Evolutionary conservation across 2,888 invertebrate genomes (phyloP).

Genomic region (Synanthedon andrenaeformis): DNA sequence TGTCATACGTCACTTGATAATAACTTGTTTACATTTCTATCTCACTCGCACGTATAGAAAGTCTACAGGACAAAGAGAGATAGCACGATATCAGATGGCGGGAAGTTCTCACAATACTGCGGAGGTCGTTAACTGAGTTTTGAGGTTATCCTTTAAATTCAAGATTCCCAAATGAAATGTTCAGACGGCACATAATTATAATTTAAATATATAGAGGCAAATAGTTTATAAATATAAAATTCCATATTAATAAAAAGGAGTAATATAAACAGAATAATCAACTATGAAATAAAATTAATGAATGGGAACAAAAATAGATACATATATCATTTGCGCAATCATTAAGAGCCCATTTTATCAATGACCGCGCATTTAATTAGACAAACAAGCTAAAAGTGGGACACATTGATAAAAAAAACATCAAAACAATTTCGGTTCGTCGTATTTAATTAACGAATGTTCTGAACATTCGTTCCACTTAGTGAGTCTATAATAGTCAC

Average conservation of each 20-base stretch:
- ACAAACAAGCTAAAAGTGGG: not conserved
- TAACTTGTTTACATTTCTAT: conserved; percentile 5
- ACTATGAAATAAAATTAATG: not conserved
- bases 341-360: not conserved
- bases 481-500: no score
- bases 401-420: conserved; percentile 1
- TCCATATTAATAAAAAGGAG: no score
- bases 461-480: not conserved
- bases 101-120: conserved; percentile 1
- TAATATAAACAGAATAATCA: no score
- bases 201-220: no score
- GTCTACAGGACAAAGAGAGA: not conserved
- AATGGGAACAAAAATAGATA: not conserved
- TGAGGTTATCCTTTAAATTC: not conserved
- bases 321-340: not conserved
- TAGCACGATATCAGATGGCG: conserved; percentile 4
- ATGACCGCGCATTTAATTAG: not conserved
- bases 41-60: conserved; percentile 1
- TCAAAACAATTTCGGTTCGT: not conserved
- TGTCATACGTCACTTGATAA: not conserved
- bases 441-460: not conserved
- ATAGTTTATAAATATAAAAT: no score
- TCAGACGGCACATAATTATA: no score
- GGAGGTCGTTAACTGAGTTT: not conserved
- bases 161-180: no score